Evolutionary conservation across 2,888 invertebrate species (phyloP), one percentile per base, ranked within the genome.

Genomic region (Nephrotoma flavescens): DNA sequence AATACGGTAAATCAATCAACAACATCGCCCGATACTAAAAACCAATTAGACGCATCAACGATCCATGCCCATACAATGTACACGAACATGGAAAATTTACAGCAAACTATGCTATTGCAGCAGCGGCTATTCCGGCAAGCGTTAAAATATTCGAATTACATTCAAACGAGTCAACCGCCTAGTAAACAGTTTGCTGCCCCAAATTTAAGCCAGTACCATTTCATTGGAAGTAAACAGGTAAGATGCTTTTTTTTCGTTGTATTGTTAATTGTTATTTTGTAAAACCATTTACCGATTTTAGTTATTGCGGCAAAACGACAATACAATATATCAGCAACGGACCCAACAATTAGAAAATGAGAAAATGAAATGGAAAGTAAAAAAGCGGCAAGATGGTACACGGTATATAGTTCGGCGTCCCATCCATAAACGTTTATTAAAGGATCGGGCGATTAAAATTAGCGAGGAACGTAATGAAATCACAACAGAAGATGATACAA

Each of bases 401-500:
- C 92, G 96, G 84, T 96, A 96, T 90, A 95, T 96, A 88, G 95
- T 96, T 0, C 92, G 95, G 83, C 91, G 96, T 45, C 95, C 96
- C 0, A 93, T 95, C 0, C 92, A 95, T 85, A 95, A 93, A 90
- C 92, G 94, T 87, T 91, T 95, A 41, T 91, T 95, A 86, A 94
- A 94, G 88, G 95, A 95, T 89, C 91, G 95, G 83, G 95, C 95
- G 3, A 92, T 94, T 87, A 94, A 94, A 89, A 93, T 95, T 87
- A 93, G 93, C 44, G 94, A 95, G 89, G 95, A 96, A 89, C 92
- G 96, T 15, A 94, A 94, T 0, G 91, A 91, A 12, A 92, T 95
- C 87, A 95, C 95, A 0, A 95, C 95, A 0, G 96, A 96, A 90
- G 96, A 96, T 89, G 96, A 96, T 89, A 95, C 95, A 31, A 93